Evolutionary conservation across 2,888 invertebrate genomes (phyloP).

Genomic region (Gibbula magus): DNA sequence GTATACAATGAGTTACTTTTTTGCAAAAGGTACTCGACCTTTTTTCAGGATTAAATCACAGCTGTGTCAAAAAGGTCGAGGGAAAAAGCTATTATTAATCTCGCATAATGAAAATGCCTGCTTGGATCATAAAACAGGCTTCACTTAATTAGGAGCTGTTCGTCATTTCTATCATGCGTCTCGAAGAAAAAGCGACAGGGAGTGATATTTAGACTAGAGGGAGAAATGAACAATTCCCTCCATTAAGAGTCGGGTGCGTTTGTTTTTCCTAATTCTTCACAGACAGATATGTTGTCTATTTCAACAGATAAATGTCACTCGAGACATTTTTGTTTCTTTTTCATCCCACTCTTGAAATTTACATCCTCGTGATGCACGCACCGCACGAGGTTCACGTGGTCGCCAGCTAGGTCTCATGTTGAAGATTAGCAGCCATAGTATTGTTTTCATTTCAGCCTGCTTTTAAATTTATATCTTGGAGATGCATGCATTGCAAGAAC

Average conservation of each 20-base stretch:
- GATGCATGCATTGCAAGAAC: background rate
- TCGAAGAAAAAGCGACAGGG: background rate
- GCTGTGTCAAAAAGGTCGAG: background rate
- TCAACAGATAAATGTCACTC: background rate
- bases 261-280: conserved; percentile 8
- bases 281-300: conserved; percentile 1
- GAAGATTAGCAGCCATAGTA: no score
- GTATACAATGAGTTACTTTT: no score
- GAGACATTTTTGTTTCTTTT: background rate
- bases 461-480: no score
- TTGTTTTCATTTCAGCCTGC: no score
- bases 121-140: background rate
- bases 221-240: background rate
- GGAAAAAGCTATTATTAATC: background rate
- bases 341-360: conserved; percentile 4
- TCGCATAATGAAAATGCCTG: conserved; percentile 1
- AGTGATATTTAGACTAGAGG: background rate
- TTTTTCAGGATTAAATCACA: background rate
- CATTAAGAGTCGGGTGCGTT: background rate
- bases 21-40: no score
- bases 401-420: no score
- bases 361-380: background rate
- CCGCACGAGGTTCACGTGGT: no score
- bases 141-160: background rate
- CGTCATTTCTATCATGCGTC: background rate